phyloP scores from a whole-genome alignment of 1,140 invertebrate species.

The Macrobrachium nipponense region DNA sequence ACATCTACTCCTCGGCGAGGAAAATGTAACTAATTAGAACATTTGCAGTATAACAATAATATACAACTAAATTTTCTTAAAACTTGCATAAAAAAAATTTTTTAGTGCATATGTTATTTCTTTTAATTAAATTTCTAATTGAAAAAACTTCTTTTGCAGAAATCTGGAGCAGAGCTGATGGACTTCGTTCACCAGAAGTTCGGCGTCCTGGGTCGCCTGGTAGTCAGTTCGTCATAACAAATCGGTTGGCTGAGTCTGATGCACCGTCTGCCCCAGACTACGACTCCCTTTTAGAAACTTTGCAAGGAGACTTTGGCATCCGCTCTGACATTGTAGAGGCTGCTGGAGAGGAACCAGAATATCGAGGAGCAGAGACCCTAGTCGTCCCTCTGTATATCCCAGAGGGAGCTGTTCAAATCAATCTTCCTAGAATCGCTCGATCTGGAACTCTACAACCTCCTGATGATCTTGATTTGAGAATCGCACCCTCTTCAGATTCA shows the following conservation, averaged over 20 bases:
- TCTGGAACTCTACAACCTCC: slow-evolving; percentile 16
- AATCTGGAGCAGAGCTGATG: background rate
- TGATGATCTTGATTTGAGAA: slow-evolving; percentile 23
- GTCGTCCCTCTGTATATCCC: slow-evolving; percentile 63
- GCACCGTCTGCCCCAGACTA: slow-evolving; percentile 38
- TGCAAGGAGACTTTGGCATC: slow-evolving; percentile 57
- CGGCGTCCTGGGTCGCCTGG: background rate
- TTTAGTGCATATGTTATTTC: no score
- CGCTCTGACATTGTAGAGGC: slow-evolving; percentile 49
- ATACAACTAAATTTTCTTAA: no score
- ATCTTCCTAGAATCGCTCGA: slow-evolving; percentile 51
- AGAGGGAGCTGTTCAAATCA: slow-evolving; percentile 56
- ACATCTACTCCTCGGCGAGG: no score
- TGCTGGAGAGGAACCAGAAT: slow-evolving; percentile 57
- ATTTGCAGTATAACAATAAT: no score
- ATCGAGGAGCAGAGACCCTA: slow-evolving; percentile 55
- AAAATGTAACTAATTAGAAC: no score
- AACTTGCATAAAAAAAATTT: no score
- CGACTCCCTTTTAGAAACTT: slow-evolving; percentile 43
- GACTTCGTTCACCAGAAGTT: background rate
- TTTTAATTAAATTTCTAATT: no score
- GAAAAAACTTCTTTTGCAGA: background rate
- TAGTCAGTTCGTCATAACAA: slow-evolving; percentile 46
- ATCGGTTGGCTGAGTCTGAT: slow-evolving; percentile 49
- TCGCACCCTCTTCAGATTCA: slow-evolving; percentile 34